A percentile compares a stretch with the other conserved stretches of the same genome.
phyloP scores from a whole-genome alignment of 2,113 vertebrate genomes.

The Choloepus hoffmanni region DNA sequence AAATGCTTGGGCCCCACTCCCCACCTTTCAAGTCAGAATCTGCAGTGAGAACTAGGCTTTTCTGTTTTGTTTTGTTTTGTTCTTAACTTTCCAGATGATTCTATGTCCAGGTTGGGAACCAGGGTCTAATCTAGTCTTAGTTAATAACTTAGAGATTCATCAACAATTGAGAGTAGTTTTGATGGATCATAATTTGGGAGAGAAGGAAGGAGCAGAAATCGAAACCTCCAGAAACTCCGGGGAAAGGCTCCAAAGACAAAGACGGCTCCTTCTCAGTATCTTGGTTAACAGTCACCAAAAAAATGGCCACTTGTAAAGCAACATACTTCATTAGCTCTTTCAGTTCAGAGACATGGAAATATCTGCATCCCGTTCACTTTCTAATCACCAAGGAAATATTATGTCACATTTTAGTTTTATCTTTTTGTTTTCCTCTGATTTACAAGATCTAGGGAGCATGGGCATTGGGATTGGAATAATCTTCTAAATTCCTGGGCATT shows the following conservation, averaged over 20 bases:
- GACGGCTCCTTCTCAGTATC: neutral
- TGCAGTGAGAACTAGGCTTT: neutral
- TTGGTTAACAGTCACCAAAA: neutral
- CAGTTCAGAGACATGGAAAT: neutral
- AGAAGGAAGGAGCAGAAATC: neutral
- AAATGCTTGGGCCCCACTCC: neutral
- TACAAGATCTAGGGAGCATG: neutral
- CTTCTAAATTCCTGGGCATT: neutral
- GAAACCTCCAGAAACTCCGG: neutral
- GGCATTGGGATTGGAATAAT: neutral
- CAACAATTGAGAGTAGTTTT: neutral
- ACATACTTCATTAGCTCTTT: neutral
- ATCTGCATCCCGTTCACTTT: neutral
- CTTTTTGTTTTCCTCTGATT: slow-evolving; percentile 5
- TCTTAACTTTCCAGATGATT: slow-evolving; percentile 22
- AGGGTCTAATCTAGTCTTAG: neutral
- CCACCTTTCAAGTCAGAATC: neutral
- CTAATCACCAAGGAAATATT: neutral
- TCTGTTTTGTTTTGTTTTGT: neutral
- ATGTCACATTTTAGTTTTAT: slow-evolving; percentile 17
- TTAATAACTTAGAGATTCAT: slow-evolving; percentile 40
- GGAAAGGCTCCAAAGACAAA: neutral
- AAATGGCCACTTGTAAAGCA: neutral
- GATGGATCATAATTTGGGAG: neutral
- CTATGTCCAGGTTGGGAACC: neutral